A percentile compares a stretch with the other conserved stretches of the same genome.
These are phyloP conservation scores for Asarcornis scutulata DNA, from an alignment of 2,113 vertebrate genomes.

Conservation along the genomic window DNA sequence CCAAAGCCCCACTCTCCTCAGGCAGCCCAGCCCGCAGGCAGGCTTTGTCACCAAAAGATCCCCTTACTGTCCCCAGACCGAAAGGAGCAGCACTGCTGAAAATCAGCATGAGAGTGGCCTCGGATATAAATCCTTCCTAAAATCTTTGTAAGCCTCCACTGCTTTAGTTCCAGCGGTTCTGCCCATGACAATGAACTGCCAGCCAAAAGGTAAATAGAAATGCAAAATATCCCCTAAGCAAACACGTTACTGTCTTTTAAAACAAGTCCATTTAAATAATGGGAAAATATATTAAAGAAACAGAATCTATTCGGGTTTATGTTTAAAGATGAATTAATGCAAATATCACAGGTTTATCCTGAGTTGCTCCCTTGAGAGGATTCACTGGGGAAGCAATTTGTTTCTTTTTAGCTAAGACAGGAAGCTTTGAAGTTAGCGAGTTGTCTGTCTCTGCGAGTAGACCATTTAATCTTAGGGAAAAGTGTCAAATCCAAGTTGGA, in stretches of 20 bases:
- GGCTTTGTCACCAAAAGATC: background rate
- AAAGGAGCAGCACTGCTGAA: background rate
- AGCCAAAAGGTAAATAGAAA: conserved; percentile 50
- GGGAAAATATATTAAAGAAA: conserved; percentile 37
- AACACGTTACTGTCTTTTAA: conserved; percentile 56
- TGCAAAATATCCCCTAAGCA: conserved; percentile 36
- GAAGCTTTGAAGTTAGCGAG: conserved; percentile 68
- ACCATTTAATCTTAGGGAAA: conserved; percentile 34
- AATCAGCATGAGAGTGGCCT: background rate
- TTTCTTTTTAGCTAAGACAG: conserved; percentile 70
- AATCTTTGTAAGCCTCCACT: conserved; percentile 24
- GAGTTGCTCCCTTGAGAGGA: conserved; percentile 42
- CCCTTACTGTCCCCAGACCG: background rate
- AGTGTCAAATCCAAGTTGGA: conserved; percentile 44
- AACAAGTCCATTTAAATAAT: conserved; percentile 63
- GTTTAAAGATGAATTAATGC: conserved; percentile 66
- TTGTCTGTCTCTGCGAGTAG: conserved; percentile 34
- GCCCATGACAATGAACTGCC: background rate
- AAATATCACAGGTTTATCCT: conserved; percentile 67
- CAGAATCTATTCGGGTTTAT: conserved; percentile 57
- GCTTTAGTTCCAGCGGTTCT: background rate
- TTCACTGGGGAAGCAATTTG: conserved; percentile 75
- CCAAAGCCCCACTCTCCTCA: background rate
- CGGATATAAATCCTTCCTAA: conserved; percentile 10
- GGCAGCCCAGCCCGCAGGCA: rapidly evolving